These are phyloP conservation scores for Leucania comma DNA, from an alignment of 2,888 invertebrate genomes.

Conservation along the genomic window DNA sequence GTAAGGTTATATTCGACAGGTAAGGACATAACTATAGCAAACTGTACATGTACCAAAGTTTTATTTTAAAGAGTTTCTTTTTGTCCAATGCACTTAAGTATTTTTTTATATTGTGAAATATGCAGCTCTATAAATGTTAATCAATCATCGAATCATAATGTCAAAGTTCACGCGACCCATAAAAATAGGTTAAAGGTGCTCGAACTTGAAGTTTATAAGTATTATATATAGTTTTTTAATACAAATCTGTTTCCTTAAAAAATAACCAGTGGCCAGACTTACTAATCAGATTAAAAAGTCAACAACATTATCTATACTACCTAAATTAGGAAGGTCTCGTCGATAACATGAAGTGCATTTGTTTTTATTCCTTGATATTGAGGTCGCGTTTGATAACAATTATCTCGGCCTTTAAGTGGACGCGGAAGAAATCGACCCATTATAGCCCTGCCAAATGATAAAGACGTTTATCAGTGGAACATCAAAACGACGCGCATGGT, in stretches of 20 bases:
- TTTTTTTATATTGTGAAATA: conserved; percentile 26
- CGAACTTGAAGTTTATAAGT: conserved; percentile 46
- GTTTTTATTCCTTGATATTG: conserved; percentile 72
- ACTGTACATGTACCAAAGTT: conserved; percentile 11
- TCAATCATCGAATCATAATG: conserved; percentile 24
- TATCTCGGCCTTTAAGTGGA: conserved; percentile 82
- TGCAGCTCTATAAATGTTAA: conserved; percentile 17
- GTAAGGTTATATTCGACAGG: conserved; percentile 58
- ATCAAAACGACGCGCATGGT: conserved; percentile 55
- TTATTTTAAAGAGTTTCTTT: conserved; percentile 17
- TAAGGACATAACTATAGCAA: conserved; percentile 50
- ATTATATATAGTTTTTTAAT: conserved; percentile 14
- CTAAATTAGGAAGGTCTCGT: conserved; percentile 76
- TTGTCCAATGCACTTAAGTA: neutral
- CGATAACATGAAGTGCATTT: conserved; percentile 81
- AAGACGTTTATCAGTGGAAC: conserved; percentile 62
- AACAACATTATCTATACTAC: conserved; percentile 57
- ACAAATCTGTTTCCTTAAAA: conserved; percentile 11
- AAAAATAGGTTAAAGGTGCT: conserved; percentile 50
- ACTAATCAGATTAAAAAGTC: conserved; percentile 26
- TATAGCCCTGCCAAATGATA: conserved; percentile 78
- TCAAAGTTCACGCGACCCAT: conserved; percentile 31
- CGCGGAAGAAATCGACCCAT: conserved; percentile 82
- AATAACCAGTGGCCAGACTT: conserved; percentile 14
- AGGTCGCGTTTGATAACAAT: conserved; percentile 82